Percentiles rank a stretch among this genome's conserved stretches.
phyloP scores from a whole-genome alignment of 2,113 vertebrate genomes.

The Ophthalmolycus amberensis region DNA sequence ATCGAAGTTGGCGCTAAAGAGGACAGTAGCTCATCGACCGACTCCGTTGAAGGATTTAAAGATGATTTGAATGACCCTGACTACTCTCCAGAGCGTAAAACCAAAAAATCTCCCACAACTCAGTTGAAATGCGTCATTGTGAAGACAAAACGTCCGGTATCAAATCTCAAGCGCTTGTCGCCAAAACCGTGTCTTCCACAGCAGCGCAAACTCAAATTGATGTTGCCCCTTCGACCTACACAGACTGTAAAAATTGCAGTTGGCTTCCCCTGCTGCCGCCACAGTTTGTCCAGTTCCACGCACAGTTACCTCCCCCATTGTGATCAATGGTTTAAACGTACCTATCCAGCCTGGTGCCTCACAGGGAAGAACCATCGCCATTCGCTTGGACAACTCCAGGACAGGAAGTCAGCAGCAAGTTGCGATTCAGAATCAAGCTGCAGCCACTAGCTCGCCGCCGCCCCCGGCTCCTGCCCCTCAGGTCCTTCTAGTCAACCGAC shows the following conservation, averaged over 20 bases:
- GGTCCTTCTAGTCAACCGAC: conserved; percentile 88
- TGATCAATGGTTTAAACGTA: conserved; percentile 75
- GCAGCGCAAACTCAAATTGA: conserved; percentile 48
- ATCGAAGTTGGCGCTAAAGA: conserved; percentile 2
- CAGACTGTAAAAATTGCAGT: conserved; percentile 9
- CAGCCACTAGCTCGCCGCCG: conserved; percentile 10
- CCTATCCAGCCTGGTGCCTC: conserved; percentile 51
- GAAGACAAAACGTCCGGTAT: conserved; percentile 18
- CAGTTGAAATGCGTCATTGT: conserved; percentile 36
- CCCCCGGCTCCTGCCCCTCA: conserved; percentile 69
- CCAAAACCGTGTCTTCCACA: conserved; percentile 35
- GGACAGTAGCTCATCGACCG: conserved; percentile 49
- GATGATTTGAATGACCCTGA: conserved; percentile 76
- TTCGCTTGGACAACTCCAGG: conserved; percentile 70
- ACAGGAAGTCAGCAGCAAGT: conserved; percentile 32
- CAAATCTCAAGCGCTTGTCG: conserved; percentile 34
- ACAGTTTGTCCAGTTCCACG: conserved; percentile 52
- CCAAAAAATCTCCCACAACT: conserved; percentile 22
- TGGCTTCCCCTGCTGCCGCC: conserved; percentile 23
- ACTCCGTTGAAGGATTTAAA: conserved; percentile 63
- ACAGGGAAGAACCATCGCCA: conserved; percentile 64
- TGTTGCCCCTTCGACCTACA: conserved; percentile 26
- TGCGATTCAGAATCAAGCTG: conserved; percentile 13
- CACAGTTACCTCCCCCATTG: conserved; percentile 64
- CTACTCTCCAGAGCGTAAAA: conserved; percentile 58